Conservation (phyloP, 2,888 invertebrate species). For the Lithosia quadra region DNA sequence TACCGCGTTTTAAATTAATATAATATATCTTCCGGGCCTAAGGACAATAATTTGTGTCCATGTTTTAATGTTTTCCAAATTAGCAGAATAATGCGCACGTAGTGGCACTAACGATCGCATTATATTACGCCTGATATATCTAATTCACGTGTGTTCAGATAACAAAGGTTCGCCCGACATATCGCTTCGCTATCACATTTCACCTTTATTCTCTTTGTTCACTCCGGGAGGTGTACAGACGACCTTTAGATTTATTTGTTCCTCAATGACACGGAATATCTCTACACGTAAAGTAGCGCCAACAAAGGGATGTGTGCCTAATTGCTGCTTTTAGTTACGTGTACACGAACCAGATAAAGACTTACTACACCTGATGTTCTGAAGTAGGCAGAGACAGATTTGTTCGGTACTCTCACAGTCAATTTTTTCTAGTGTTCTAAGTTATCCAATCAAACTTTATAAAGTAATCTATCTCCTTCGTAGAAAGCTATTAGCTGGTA, state of each 20-base stretch:
- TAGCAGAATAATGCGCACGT: background rate
- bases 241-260: background rate
- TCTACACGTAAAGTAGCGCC: constrained; percentile 3
- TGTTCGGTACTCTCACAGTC: background rate
- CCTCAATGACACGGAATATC: background rate
- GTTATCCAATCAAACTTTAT: background rate
- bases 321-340: background rate
- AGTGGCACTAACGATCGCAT: background rate
- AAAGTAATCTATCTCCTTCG: background rate
- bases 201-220: constrained; percentile 7
- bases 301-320: background rate
- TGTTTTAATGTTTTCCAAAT: background rate
- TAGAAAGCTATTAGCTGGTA: background rate
- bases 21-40: background rate
- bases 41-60: background rate
- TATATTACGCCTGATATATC: background rate
- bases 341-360: background rate
- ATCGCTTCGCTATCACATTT: background rate
- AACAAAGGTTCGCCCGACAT: background rate
- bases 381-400: background rate
- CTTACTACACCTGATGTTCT: background rate
- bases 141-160: background rate
- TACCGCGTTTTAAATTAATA: background rate
- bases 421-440: background rate
- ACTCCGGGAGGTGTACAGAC: no score